A percentile compares a stretch with the other conserved stretches of the same genome.
These are phyloP conservation scores for Protobothrops flavoviridis DNA, from an alignment of 2,113 vertebrate genomes.

Conservation along the genomic window DNA sequence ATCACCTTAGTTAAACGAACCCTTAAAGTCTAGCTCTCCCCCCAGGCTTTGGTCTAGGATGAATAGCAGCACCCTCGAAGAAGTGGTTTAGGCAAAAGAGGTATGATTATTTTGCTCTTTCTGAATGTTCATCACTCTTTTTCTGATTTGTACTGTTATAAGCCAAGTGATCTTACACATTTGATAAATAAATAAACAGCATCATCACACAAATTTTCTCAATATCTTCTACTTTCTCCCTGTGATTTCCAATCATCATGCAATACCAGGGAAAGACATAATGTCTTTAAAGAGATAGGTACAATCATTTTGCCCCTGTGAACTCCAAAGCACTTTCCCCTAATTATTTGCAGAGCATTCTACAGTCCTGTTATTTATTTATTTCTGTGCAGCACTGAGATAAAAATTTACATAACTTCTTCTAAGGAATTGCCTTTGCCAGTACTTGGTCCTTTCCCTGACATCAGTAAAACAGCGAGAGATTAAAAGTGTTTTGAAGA, in stretches of 20 bases:
- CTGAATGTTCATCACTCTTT: not conserved
- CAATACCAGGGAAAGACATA: not conserved
- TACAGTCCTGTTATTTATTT: not conserved
- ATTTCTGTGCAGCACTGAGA: not conserved
- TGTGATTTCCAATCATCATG: not conserved
- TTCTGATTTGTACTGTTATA: not conserved
- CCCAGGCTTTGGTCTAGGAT: not conserved
- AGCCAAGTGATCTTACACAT: not conserved
- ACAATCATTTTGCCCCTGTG: not conserved
- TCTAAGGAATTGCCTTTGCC: not conserved
- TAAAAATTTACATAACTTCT: not conserved
- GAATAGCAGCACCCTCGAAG: not conserved
- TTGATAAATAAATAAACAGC: not conserved
- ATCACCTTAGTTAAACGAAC: not conserved
- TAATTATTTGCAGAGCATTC: not conserved
- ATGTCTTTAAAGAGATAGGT: not conserved
- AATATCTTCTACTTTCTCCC: not conserved
- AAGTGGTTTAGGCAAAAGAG: not conserved
- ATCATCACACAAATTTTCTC: not conserved
- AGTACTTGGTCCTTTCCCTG: not conserved
- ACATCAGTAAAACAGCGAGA: not conserved
- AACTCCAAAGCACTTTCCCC: not conserved
- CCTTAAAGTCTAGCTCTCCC: not conserved
- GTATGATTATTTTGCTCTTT: not conserved
- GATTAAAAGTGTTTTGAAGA: not conserved